Conservation (phyloP, 2,113 vertebrate genomes). For the Hyla sarda region DNA sequence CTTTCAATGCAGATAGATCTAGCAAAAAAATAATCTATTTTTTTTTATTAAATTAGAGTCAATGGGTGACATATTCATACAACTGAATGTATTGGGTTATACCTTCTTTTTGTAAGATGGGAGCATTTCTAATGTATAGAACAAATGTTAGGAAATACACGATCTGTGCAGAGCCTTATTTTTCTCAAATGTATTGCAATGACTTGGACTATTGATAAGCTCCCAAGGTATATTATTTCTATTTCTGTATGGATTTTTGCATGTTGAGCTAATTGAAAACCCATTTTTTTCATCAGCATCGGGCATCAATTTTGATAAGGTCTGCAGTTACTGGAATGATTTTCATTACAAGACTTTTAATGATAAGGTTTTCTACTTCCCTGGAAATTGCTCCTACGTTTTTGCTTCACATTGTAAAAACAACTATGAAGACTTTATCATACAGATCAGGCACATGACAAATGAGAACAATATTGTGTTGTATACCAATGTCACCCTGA, state of each 20-base stretch:
- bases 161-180: too few species aligned
- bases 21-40: too few species aligned
- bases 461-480: constrained; percentile 20
- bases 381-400: constrained; percentile 71
- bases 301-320: constrained; percentile 68
- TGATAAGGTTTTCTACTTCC: constrained; percentile 67
- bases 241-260: neutral
- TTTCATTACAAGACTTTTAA: constrained; percentile 75
- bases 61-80: too few species aligned
- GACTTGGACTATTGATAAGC: neutral
- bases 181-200: too few species aligned
- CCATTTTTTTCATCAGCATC: constrained; percentile 55
- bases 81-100: too few species aligned
- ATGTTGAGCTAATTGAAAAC: neutral
- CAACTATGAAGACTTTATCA: constrained; percentile 71
- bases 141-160: too few species aligned
- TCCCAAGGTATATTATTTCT: neutral
- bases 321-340: constrained; percentile 74
- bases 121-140: too few species aligned
- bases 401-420: constrained; percentile 70
- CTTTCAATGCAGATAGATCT: too few species aligned
- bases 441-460: constrained; percentile 69
- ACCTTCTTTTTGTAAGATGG: too few species aligned
- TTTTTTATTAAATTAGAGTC: too few species aligned
- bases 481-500: constrained; percentile 67